Conservation (phyloP, 2,113 vertebrate genomes). For the pig (Sus scrofa) region T2T-Sscrofa CM000812.6:195511501-195512000, state of each 20-base stretch:
- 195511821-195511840: background rate
- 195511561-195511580: background rate
- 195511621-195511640: background rate
- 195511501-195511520: constrained; percentile 36
- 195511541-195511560: constrained; percentile 5
- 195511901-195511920: background rate
- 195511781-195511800: constrained; percentile 41
- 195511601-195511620: constrained; percentile 16
- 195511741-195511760: constrained; percentile 36
- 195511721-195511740: constrained; percentile 12
- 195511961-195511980: background rate
- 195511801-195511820: constrained; percentile 44
- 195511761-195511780: constrained; percentile 62
- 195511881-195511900: background rate
- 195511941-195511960: background rate
- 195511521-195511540: background rate
- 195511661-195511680: constrained; percentile 47
- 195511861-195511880: background rate
- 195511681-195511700: constrained; percentile 4
- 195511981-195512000: background rate
- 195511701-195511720: constrained; percentile 51
- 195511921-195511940: background rate
- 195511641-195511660: background rate
- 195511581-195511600: constrained; percentile 14
- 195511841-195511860: background rate